Evolutionary conservation across 2,797 vertebrate species (phyloP).

Genomic region (Bradypus variegatus): DNA sequence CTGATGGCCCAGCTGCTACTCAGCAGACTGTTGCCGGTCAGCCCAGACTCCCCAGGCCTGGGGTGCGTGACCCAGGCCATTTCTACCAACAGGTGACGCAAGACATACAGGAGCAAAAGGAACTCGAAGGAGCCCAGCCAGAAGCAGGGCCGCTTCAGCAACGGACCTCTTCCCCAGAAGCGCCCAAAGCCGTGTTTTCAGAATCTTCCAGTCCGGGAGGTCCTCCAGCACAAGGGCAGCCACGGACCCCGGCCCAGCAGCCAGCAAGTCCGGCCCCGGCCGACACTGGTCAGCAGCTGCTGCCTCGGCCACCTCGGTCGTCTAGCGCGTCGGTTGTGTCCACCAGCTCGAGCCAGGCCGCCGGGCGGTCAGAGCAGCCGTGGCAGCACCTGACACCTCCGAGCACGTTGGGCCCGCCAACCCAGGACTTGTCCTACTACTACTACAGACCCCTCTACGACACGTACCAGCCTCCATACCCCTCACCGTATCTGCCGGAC

Average conservation of each 20-base stretch:
- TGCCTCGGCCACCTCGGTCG: slow-evolving; percentile 35
- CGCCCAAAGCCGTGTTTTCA: slow-evolving; percentile 41
- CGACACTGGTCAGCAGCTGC: slow-evolving; percentile 45
- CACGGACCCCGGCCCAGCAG: slow-evolving; percentile 48
- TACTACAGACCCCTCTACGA: slow-evolving; percentile 73
- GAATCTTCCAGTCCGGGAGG: slow-evolving; percentile 64
- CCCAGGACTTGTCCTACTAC: slow-evolving; percentile 73
- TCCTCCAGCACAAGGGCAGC: slow-evolving; percentile 46
- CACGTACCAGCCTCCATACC: slow-evolving; percentile 80
- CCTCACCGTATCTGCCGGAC: slow-evolving; percentile 78
- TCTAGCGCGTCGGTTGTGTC: slow-evolving; percentile 10
- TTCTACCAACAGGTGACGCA: slow-evolving; percentile 96
- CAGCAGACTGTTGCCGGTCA: slow-evolving; percentile 64
- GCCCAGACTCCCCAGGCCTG: slow-evolving; percentile 46
- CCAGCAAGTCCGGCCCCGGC: slow-evolving; percentile 55
- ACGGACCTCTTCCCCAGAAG: slow-evolving; percentile 55
- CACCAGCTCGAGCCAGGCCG: slow-evolving; percentile 44
- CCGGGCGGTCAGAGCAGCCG: slow-evolving; percentile 71
- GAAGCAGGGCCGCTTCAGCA: slow-evolving; percentile 44
- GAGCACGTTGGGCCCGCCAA: slow-evolving; percentile 74
- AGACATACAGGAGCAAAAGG: slow-evolving; percentile 79
- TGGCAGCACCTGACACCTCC: slow-evolving; percentile 80
- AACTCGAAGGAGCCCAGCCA: slow-evolving; percentile 64
- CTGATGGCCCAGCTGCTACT: slow-evolving; percentile 52
- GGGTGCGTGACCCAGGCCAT: slow-evolving; percentile 75